A percentile compares a stretch with the other conserved stretches of the same genome.
These are phyloP conservation scores for Cebus imitator DNA, from an alignment of 2,113 vertebrate genomes.

Conservation along the genomic window DNA sequence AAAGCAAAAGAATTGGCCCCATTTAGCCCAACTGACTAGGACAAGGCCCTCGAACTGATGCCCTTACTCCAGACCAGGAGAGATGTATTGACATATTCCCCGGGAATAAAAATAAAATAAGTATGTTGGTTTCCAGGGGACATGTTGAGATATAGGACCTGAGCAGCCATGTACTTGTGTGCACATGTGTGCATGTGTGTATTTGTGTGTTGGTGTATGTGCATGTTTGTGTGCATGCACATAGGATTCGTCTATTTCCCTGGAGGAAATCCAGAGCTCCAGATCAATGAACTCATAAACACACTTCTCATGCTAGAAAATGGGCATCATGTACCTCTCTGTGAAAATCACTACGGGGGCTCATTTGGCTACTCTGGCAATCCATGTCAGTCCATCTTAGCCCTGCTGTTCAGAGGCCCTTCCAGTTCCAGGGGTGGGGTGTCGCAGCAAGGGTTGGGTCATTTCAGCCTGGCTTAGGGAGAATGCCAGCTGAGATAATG, in stretches of 20 bases:
- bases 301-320: slow-evolving; percentile 78
- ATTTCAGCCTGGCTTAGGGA: background rate
- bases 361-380: slow-evolving; percentile 77
- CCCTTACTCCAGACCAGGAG: background rate
- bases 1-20: background rate
- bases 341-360: slow-evolving; percentile 75
- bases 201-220: background rate
- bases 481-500: background rate
- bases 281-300: slow-evolving; percentile 79
- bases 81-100: background rate
- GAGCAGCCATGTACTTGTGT: background rate
- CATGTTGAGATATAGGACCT: background rate
- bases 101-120: background rate
- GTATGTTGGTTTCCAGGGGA: too few species aligned
- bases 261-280: slow-evolving; percentile 75
- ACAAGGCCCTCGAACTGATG: background rate
- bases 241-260: slow-evolving; percentile 76
- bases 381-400: background rate
- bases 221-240: fast-evolving
- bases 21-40: background rate
- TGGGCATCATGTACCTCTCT: slow-evolving; percentile 72
- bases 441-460: background rate
- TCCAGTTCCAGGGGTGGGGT: background rate
- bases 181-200: too few species aligned
- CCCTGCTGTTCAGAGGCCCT: slow-evolving; percentile 66